A percentile compares a stretch with the other conserved stretches of the same genome.
These are phyloP conservation scores for Aporophyla nigra DNA, from an alignment of 2,888 invertebrate genomes.

Conservation along the genomic window DNA sequence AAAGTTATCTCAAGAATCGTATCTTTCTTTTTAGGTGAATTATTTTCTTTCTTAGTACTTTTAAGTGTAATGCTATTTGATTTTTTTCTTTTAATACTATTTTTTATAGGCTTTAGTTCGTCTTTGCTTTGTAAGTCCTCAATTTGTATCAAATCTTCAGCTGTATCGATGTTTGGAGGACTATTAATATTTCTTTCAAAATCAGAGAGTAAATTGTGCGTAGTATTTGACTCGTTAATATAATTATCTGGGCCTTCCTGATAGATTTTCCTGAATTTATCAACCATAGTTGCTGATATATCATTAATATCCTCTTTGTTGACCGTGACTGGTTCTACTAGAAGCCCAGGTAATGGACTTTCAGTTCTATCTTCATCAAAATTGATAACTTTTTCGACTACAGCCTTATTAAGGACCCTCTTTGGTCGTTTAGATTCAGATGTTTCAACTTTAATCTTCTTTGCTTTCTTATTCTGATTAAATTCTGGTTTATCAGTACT, in stretches of 20 bases:
- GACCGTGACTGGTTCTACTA: conserved; percentile 75
- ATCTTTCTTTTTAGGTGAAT: conserved; percentile 7
- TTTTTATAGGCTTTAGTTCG: conserved; percentile 18
- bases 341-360: conserved; percentile 82
- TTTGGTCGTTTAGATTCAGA: conserved; percentile 54
- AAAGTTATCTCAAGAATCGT: conserved; percentile 46
- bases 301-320: conserved; percentile 68
- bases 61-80: conserved; percentile 11
- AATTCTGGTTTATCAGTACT: conserved; percentile 34
- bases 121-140: conserved; percentile 42
- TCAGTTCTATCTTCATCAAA: conserved; percentile 72
- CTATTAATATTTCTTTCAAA: conserved; percentile 70
- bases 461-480: conserved; percentile 58
- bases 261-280: conserved; percentile 77
- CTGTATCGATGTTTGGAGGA: conserved; percentile 61
- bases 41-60: conserved; percentile 28
- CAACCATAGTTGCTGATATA: conserved; percentile 72
- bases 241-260: conserved; percentile 68
- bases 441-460: conserved; percentile 50
- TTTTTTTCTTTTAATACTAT: conserved; percentile 35
- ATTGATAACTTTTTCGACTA: conserved; percentile 52
- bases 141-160: conserved; percentile 63
- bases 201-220: conserved; percentile 78
- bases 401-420: conserved; percentile 57
- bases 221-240: conserved; percentile 73